Conservation (phyloP, 2,888 invertebrate genomes). For the Alsophila aescularia region DNA sequence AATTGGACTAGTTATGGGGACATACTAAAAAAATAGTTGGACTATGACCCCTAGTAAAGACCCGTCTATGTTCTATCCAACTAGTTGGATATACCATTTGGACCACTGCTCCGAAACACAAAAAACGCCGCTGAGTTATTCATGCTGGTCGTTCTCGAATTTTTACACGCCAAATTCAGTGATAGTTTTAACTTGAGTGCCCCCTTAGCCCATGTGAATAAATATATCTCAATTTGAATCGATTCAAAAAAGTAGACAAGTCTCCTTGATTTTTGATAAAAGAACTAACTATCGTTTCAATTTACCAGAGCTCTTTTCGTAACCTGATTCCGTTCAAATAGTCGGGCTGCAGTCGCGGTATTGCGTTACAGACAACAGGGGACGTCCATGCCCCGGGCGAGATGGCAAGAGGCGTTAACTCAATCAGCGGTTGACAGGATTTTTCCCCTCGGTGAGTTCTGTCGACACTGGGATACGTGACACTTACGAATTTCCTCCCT, state of each 20-base stretch:
- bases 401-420: constrained; percentile 62
- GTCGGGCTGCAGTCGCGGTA: constrained; percentile 57
- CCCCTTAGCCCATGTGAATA: too few species aligned
- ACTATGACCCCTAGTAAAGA: too few species aligned
- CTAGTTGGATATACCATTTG: too few species aligned
- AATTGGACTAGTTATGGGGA: too few species aligned
- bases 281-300: not conserved
- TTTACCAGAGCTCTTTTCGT: constrained; percentile 31
- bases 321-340: constrained; percentile 70
- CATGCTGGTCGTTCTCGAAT: too few species aligned
- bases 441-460: constrained; percentile 58
- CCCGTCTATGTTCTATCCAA: too few species aligned
- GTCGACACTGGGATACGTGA: constrained; percentile 50
- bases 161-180: too few species aligned
- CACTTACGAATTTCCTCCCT: constrained; percentile 50
- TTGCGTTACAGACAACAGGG: constrained; percentile 72
- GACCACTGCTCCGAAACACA: too few species aligned
- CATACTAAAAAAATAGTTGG: too few species aligned
- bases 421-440: constrained; percentile 69
- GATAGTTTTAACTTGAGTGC: too few species aligned
- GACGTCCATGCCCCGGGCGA: constrained; percentile 63
- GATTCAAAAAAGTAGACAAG: not conserved
- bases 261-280: constrained; percentile 5
- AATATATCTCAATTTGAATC: not conserved
- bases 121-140: too few species aligned